Evolutionary conservation across 2,797 vertebrate species (phyloP).

Genomic region (Champsocephalus esox): DNA sequence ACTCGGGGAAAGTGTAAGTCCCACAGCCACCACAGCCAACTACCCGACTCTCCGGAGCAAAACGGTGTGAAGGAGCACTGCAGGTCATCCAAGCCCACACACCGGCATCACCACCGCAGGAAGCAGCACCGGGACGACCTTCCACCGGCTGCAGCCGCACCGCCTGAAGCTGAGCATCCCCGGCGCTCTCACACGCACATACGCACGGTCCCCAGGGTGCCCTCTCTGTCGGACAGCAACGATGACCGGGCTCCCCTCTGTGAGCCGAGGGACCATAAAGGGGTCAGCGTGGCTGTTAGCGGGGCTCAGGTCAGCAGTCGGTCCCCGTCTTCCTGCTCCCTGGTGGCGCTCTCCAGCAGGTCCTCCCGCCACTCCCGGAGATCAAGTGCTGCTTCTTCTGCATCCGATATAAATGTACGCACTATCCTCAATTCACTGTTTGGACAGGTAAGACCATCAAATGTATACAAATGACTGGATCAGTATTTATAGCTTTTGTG

Average conservation of each 20-base stretch:
- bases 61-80: slow-evolving; percentile 74
- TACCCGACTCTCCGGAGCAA: slow-evolving; percentile 78
- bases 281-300: slow-evolving; percentile 47
- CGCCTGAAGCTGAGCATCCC: slow-evolving; percentile 59
- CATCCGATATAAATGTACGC: slow-evolving; percentile 88
- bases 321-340: slow-evolving; percentile 81
- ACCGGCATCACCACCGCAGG: slow-evolving; percentile 82
- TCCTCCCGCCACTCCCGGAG: slow-evolving; percentile 85
- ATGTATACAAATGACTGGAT: neutral
- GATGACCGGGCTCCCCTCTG: slow-evolving; percentile 82
- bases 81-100: slow-evolving; percentile 77
- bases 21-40: slow-evolving; percentile 58
- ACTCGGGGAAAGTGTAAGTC: slow-evolving; percentile 80
- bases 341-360: slow-evolving; percentile 84
- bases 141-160: slow-evolving; percentile 26
- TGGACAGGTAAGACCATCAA: slow-evolving; percentile 91
- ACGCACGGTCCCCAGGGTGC: slow-evolving; percentile 75
- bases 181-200: slow-evolving; percentile 64
- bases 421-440: slow-evolving; percentile 95
- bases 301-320: slow-evolving; percentile 69
- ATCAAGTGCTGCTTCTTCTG: slow-evolving; percentile 85
- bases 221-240: slow-evolving; percentile 80
- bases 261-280: slow-evolving; percentile 75
- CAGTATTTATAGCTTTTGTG: neutral
- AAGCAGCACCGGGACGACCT: slow-evolving; percentile 78